Evolutionary conservation across 2,113 vertebrate species (phyloP).

Genomic region (Scomber japonicus): DNA sequence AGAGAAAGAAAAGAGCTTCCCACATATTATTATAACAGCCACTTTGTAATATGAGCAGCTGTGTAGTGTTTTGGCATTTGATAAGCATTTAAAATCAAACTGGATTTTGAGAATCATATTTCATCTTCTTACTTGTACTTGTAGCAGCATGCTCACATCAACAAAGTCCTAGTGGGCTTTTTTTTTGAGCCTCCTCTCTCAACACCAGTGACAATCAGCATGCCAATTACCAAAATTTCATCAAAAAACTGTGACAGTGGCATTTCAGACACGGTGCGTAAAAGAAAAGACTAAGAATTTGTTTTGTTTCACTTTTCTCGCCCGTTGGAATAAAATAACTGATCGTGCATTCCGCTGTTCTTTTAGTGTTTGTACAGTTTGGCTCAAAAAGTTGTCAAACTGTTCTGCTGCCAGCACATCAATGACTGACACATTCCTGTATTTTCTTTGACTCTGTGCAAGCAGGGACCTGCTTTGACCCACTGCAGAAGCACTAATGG

Average conservation of each 20-base stretch:
- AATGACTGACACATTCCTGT: background rate
- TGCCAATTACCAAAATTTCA: background rate
- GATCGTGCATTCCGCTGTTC: too few relatives aligned
- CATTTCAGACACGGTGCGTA: too few relatives aligned
- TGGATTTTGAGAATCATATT: background rate
- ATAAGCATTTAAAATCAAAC: too few relatives aligned
- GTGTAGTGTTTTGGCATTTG: too few relatives aligned
- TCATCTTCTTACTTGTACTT: background rate
- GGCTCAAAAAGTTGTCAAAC: too few relatives aligned
- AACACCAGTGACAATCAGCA: background rate
- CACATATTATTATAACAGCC: background rate
- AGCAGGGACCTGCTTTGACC: slow-evolving; percentile 15
- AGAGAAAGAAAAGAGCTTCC: background rate
- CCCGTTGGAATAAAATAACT: background rate
- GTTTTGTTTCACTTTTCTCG: too few relatives aligned
- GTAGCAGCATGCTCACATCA: background rate
- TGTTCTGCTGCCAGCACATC: background rate
- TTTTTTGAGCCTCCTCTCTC: background rate
- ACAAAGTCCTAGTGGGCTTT: background rate
- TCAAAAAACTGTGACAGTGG: too few relatives aligned
- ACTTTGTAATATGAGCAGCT: too few relatives aligned
- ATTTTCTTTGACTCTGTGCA: background rate
- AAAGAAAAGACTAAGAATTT: too few relatives aligned
- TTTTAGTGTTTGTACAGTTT: background rate
- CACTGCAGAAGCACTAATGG: background rate